Conservation (phyloP, 2,888 invertebrate species). For the Rhogogaster chlorosoma region DNA sequence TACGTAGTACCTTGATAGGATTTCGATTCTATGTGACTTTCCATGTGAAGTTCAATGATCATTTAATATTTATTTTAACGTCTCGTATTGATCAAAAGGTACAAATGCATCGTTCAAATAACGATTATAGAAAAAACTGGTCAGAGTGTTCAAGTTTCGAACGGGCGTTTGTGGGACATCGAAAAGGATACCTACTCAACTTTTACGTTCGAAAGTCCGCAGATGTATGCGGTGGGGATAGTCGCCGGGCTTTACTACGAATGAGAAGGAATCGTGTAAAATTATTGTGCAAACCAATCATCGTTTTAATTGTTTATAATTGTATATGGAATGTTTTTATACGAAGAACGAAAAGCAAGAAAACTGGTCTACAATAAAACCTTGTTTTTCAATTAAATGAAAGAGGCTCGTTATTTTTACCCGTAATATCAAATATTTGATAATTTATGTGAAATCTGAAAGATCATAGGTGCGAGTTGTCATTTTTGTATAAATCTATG, state of each 20-base stretch:
- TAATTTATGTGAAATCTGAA: no score
- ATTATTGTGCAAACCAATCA: not conserved
- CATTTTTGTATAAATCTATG: not conserved
- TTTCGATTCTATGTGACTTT: no score
- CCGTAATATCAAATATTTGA: not conserved
- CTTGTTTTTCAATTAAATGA: not conserved
- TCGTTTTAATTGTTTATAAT: not conserved
- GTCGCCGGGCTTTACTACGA: constrained; percentile 68
- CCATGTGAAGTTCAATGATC: not conserved
- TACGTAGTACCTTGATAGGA: no score
- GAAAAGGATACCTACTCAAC: constrained; percentile 65
- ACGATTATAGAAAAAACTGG: constrained; percentile 67
- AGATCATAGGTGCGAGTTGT: not conserved
- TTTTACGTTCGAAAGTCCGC: constrained; percentile 61
- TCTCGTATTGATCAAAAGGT: constrained; percentile 54
- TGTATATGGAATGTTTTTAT: not conserved
- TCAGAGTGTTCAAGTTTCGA: constrained; percentile 58
- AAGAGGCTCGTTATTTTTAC: not conserved
- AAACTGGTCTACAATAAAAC: not conserved
- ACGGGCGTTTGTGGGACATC: constrained; percentile 66
- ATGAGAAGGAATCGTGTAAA: constrained; percentile 48
- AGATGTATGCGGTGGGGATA: constrained; percentile 64
- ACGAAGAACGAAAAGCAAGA: not conserved
- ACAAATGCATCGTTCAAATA: constrained; percentile 66
- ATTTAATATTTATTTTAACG: not conserved